Evolutionary conservation across 2,113 vertebrate genomes (phyloP).

Genomic region (Lepus americanus): DNA sequence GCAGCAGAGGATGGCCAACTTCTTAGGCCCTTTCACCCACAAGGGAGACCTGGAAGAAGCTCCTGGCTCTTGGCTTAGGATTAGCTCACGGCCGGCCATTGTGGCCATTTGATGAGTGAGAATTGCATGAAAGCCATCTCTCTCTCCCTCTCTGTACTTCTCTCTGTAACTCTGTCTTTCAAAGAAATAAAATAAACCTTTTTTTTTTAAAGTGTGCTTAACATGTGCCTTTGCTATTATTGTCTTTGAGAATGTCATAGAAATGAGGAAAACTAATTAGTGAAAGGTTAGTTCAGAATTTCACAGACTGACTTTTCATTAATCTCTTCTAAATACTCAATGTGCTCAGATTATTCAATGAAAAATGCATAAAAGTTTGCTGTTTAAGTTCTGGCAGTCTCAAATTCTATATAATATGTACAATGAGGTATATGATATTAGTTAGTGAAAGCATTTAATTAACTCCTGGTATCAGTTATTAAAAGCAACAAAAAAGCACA

Average conservation of each 20-base stretch:
- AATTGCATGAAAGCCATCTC: too few species aligned
- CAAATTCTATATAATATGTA: constrained; percentile 53
- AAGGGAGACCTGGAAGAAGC: too few species aligned
- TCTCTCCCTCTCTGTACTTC: too few species aligned
- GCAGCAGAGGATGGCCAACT: too few species aligned
- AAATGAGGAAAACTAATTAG: constrained; percentile 79
- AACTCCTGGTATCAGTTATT: constrained; percentile 17
- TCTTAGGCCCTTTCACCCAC: too few species aligned
- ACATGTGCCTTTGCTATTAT: constrained; percentile 59
- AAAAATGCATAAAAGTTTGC: constrained; percentile 54
- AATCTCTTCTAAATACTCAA: constrained; percentile 67
- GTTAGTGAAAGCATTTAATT: neutral
- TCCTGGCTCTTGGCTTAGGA: too few species aligned
- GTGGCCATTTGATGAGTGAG: too few species aligned
- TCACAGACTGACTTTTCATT: constrained; percentile 66
- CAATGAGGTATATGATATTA: neutral
- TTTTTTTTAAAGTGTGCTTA: neutral
- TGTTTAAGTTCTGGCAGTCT: constrained; percentile 61
- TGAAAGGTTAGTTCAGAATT: constrained; percentile 60
- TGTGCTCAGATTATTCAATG: constrained; percentile 72
- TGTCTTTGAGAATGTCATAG: neutral
- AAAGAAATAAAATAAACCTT: too few species aligned
- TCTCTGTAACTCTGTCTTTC: too few species aligned
- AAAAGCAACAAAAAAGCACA: neutral
- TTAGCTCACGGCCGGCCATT: too few species aligned